A percentile compares a stretch with the other conserved stretches of the same genome.
These are phyloP conservation scores for Cassiopea xamachana DNA, from an alignment of 30 jellyfish, hydroid and myxozoan species.

Conservation along the genomic window DNA sequence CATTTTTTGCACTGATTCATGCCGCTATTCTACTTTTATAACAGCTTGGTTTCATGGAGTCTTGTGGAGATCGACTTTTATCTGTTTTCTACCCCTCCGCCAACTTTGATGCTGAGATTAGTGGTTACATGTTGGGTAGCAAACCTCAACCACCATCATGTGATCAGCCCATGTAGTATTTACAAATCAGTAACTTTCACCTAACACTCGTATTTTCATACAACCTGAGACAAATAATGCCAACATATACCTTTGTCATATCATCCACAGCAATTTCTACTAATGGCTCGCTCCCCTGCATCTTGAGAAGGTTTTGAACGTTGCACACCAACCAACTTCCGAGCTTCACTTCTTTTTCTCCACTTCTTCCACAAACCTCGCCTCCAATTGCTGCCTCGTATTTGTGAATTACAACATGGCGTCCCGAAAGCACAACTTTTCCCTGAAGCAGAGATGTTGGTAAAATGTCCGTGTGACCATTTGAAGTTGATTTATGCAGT, in stretches of 20 bases:
- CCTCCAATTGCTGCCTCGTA: background rate
- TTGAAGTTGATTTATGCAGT: too few species aligned
- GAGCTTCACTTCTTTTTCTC: background rate
- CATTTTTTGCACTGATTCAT: too few species aligned
- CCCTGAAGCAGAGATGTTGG: background rate
- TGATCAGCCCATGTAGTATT: too few species aligned
- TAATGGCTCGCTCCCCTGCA: slow-evolving; percentile 55
- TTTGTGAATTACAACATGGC: background rate
- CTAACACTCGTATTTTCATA: background rate
- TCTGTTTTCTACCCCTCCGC: too few species aligned
- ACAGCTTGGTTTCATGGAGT: too few species aligned
- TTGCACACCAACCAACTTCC: background rate
- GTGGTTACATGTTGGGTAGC: too few species aligned
- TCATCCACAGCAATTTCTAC: slow-evolving; percentile 72
- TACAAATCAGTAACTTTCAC: too few species aligned
- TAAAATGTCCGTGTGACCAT: too few species aligned
- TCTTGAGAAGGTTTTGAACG: background rate
- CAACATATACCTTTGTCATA: slow-evolving; percentile 49
- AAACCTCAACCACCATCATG: too few species aligned
- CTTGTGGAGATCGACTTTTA: too few species aligned
- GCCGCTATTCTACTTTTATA: too few species aligned
- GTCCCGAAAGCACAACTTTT: background rate
- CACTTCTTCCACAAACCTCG: background rate
- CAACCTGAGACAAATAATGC: background rate
- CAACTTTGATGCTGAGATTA: too few species aligned